Evolutionary conservation across 2,888 invertebrate species (phyloP).

Genomic region (Julus scandinavius): DNA sequence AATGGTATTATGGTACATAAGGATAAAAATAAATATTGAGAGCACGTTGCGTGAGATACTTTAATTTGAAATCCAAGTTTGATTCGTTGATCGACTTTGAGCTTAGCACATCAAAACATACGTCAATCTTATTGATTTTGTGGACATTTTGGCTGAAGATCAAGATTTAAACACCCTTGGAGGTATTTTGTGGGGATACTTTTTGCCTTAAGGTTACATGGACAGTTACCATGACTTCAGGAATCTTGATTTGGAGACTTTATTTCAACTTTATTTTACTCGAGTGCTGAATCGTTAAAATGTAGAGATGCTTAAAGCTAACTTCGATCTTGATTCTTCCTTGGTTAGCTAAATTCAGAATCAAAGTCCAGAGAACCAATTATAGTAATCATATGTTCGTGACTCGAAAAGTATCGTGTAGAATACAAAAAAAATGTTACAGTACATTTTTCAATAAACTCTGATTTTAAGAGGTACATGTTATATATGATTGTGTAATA

Average conservation of each 20-base stretch:
- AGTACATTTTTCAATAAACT: no score
- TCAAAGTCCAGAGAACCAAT: no score
- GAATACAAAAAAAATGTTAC: no score
- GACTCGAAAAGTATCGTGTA: no score
- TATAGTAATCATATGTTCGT: no score
- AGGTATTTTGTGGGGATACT: background rate
- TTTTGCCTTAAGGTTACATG: slow-evolving; percentile 8
- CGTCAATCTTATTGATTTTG: slow-evolving; percentile 2
- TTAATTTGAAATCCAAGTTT: slow-evolving; percentile 31
- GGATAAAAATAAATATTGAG: slow-evolving; percentile 15
- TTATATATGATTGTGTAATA: no score
- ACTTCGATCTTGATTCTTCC: no score
- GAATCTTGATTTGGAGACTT: background rate
- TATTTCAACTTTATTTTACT: background rate
- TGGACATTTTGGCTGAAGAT: background rate
- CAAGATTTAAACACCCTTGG: background rate
- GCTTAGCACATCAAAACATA: slow-evolving; percentile 14
- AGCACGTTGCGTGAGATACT: background rate
- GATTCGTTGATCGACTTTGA: slow-evolving; percentile 43
- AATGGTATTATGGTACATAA: background rate
- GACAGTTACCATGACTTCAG: background rate
- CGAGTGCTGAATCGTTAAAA: background rate
- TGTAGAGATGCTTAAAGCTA: background rate
- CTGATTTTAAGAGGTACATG: no score
- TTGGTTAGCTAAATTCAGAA: no score